Percentiles rank a stretch among this genome's conserved stretches.
Conservation (phyloP, 2,888 invertebrate genomes). For the Stegophylla sp. region DNA sequence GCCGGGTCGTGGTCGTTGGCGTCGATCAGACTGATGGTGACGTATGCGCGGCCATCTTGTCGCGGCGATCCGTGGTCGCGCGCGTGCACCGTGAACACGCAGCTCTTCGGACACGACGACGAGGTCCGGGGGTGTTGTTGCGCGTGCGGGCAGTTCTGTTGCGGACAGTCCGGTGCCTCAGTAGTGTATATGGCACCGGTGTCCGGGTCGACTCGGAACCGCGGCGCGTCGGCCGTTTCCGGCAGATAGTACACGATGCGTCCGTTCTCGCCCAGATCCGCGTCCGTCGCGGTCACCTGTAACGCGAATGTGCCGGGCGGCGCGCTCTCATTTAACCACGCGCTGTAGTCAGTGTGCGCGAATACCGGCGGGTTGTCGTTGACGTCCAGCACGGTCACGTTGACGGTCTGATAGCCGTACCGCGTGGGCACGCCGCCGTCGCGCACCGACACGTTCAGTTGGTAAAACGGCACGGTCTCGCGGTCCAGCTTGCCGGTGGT, state of each 20-base stretch:
- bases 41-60: slow-evolving; percentile 90
- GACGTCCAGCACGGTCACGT: slow-evolving; percentile 88
- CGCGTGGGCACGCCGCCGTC: slow-evolving; percentile 85
- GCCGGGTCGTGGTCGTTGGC: slow-evolving; percentile 94
- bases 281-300: slow-evolving; percentile 92
- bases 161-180: slow-evolving; percentile 79
- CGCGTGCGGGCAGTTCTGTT: slow-evolving; percentile 76
- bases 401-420: slow-evolving; percentile 85
- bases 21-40: slow-evolving; percentile 89
- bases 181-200: slow-evolving; percentile 87
- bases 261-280: slow-evolving; percentile 90
- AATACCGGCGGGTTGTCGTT: slow-evolving; percentile 95
- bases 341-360: slow-evolving; percentile 92
- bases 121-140: slow-evolving; percentile 63
- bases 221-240: slow-evolving; percentile 78
- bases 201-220: slow-evolving; percentile 90
- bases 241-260: slow-evolving; percentile 89
- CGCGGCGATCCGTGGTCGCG: slow-evolving; percentile 89
- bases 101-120: slow-evolving; percentile 80
- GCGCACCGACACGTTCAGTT: slow-evolving; percentile 85
- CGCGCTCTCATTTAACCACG: slow-evolving; percentile 90
- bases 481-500: slow-evolving; percentile 90
- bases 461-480: slow-evolving; percentile 84
- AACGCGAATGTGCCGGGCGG: slow-evolving; percentile 87
- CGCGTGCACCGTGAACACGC: slow-evolving; percentile 92